These are phyloP conservation scores for Ornithoptera alexandrae DNA, from an alignment of 2,888 invertebrate genomes.

Conservation along the genomic window DNA sequence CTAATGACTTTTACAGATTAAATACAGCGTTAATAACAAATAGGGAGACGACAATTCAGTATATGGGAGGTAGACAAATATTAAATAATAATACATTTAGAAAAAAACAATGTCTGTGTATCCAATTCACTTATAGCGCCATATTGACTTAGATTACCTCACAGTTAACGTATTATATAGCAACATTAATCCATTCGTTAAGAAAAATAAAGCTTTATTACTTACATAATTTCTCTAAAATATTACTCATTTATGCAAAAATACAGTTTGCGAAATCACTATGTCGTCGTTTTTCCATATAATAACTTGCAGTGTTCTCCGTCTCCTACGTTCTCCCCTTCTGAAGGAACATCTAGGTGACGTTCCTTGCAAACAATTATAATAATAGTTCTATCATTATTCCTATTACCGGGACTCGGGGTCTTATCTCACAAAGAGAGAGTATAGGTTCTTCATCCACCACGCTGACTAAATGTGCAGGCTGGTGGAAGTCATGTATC, in stretches of 20 bases:
- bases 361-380: background rate
- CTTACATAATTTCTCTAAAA: constrained; percentile 5
- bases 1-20: background rate
- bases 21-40: too few species aligned
- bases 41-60: background rate
- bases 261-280: constrained; percentile 7
- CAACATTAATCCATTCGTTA: constrained; percentile 3
- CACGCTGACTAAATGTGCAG: too few species aligned
- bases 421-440: background rate
- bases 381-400: background rate
- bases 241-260: constrained; percentile 8
- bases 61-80: background rate
- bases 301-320: background rate
- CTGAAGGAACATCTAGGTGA: background rate
- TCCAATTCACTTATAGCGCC: constrained; percentile 2
- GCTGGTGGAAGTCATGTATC: too few species aligned
- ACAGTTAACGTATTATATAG: constrained; percentile 9
- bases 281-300: background rate
- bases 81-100: background rate
- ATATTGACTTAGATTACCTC: constrained; percentile 22
- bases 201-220: constrained; percentile 16
- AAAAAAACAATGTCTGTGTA: background rate
- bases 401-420: constrained; percentile 1
- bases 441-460: too few species aligned
- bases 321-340: background rate